Conservation (phyloP, 2,888 invertebrate species). For the Apodemia zela region DNA sequence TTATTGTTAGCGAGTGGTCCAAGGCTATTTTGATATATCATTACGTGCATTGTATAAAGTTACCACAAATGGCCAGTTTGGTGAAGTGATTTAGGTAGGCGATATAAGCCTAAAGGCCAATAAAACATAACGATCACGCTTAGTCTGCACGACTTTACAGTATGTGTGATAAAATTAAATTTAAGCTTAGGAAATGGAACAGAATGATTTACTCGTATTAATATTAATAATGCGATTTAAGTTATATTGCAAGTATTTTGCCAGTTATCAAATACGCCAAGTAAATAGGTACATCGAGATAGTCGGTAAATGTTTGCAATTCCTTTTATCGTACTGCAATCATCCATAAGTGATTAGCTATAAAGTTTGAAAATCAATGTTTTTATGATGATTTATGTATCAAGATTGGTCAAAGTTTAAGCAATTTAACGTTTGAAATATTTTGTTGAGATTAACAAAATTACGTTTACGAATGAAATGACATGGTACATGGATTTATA, state of each 20-base stretch:
- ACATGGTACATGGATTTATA: too few species aligned
- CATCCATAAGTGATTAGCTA: too few species aligned
- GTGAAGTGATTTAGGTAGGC: conserved; percentile 13
- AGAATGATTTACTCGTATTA: too few species aligned
- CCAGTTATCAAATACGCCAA: too few species aligned
- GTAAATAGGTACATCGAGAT: too few species aligned
- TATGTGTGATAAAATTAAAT: conserved; percentile 3
- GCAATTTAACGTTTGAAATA: neutral
- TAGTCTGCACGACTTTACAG: neutral
- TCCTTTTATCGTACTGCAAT: neutral
- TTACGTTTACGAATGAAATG: too few species aligned
- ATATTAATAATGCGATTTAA: too few species aligned
- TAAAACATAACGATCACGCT: neutral
- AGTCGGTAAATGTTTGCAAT: neutral
- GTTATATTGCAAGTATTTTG: too few species aligned
- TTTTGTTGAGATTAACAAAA: too few species aligned
- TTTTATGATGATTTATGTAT: neutral
- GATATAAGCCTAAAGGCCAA: conserved; percentile 7
- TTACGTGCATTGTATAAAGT: neutral
- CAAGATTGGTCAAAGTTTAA: neutral
- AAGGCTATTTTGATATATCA: conserved; percentile 4
- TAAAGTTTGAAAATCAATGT: neutral
- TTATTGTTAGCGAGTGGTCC: conserved; percentile 12
- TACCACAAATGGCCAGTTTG: neutral
- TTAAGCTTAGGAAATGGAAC: neutral